Conservation (phyloP, 2,797 vertebrate genomes). For the Phoebastria nigripes region DNA sequence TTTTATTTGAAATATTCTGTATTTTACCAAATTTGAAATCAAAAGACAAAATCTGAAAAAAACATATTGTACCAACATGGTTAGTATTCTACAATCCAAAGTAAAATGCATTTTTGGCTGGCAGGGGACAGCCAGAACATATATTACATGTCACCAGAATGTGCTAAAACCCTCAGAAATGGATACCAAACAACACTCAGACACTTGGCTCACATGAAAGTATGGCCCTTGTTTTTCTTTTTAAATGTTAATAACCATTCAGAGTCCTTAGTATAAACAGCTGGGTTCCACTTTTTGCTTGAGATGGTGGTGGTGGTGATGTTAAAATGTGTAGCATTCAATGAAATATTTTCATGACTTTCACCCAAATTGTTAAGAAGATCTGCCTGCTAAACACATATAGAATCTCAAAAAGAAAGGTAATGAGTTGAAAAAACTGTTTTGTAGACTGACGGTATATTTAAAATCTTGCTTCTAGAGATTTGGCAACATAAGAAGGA, state of each 20-base stretch:
- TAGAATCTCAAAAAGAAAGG: background rate
- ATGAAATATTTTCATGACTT: background rate
- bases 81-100: background rate
- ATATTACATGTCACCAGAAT: background rate
- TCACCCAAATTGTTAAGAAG: background rate
- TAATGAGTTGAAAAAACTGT: background rate
- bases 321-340: background rate
- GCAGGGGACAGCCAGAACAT: background rate
- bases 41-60: background rate
- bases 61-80: fast-evolving
- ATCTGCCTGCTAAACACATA: background rate
- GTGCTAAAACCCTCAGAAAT: background rate
- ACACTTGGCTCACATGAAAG: background rate
- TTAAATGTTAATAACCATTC: background rate
- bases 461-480: background rate
- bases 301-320: background rate
- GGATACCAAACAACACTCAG: background rate
- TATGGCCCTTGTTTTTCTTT: background rate
- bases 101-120: background rate
- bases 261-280: background rate
- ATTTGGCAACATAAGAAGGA: background rate
- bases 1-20: background rate
- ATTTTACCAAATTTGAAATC: background rate
- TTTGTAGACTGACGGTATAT: background rate
- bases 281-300: background rate